Percentiles rank a stretch among this genome's conserved stretches.
Evolutionary conservation across 2,888 invertebrate species (phyloP).

Genomic region (Microctonus hyperodae): DNA sequence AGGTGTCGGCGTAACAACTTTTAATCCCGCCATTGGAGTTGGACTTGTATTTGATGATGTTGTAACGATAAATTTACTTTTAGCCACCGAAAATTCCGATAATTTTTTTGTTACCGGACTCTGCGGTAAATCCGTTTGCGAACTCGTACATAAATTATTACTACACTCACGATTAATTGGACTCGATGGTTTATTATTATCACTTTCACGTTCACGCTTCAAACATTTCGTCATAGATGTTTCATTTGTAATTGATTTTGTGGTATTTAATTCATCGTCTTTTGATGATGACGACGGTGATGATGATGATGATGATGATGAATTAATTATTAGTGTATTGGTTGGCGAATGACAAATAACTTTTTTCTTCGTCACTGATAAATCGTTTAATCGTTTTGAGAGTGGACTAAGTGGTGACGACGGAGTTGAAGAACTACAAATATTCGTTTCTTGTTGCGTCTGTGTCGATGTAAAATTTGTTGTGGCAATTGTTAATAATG

Average conservation of each 20-base stretch:
- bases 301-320: background rate
- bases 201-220: constrained; percentile 24
- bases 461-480: background rate
- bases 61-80: constrained; percentile 50
- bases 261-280: background rate
- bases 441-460: background rate
- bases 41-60: constrained; percentile 51
- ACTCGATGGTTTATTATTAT: constrained; percentile 22
- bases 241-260: constrained; percentile 21
- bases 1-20: constrained; percentile 41
- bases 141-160: background rate
- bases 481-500: background rate
- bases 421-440: background rate
- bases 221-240: constrained; percentile 9
- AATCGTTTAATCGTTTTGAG: constrained; percentile 38
- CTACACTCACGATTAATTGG: background rate
- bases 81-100: constrained; percentile 51
- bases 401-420: constrained; percentile 37
- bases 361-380: constrained; percentile 35
- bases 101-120: constrained; percentile 54
- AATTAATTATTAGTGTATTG: constrained; percentile 30
- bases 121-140: constrained; percentile 37
- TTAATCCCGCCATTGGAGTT: constrained; percentile 41
- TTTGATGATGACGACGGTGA: background rate
- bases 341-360: constrained; percentile 34